Conservation (phyloP, 1,140 invertebrate species). For the Drosophila arizonae region DNA sequence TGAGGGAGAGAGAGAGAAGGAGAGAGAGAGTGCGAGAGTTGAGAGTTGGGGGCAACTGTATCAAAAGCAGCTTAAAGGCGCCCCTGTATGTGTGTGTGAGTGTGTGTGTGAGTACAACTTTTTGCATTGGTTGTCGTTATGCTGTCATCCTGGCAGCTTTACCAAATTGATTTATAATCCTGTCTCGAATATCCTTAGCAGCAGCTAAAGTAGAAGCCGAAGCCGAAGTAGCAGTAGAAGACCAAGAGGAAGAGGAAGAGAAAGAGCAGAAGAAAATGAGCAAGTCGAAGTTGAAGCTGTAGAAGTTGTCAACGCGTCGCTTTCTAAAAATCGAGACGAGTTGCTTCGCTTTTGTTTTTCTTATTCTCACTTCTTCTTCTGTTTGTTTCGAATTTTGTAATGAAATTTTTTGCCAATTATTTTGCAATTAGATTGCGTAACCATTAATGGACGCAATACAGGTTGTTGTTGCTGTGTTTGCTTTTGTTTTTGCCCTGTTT, state of each 20-base stretch:
- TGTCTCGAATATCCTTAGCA: conserved; percentile 51
- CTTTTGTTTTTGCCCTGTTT: conserved; percentile 10
- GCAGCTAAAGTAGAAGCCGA: background rate
- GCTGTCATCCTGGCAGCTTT: conserved; percentile 47
- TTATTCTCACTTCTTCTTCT: background rate
- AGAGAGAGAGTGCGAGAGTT: background rate
- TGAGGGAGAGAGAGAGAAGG: too few relatives aligned
- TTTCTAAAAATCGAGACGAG: conserved; percentile 28
- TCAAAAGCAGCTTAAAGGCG: conserved; percentile 71
- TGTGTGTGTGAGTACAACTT: conserved; percentile 41
- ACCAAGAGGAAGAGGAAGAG: too few relatives aligned
- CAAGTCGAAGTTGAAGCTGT: background rate
- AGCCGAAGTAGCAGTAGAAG: background rate
- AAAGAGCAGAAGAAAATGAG: background rate
- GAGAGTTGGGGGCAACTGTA: conserved; percentile 10
- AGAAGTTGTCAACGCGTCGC: conserved; percentile 3
- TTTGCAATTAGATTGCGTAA: conserved; percentile 70
- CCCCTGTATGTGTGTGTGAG: conserved; percentile 13
- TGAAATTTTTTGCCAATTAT: conserved; percentile 77
- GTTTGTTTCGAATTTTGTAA: conserved; percentile 41
- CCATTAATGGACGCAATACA: conserved; percentile 45
- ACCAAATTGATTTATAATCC: conserved; percentile 79
- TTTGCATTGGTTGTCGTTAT: conserved; percentile 54
- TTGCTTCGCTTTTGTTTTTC: conserved; percentile 10
- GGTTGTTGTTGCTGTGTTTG: background rate